phyloP scores from a whole-genome alignment of 2,797 vertebrate species.

The Hippopotamyrus pictus region DNA sequence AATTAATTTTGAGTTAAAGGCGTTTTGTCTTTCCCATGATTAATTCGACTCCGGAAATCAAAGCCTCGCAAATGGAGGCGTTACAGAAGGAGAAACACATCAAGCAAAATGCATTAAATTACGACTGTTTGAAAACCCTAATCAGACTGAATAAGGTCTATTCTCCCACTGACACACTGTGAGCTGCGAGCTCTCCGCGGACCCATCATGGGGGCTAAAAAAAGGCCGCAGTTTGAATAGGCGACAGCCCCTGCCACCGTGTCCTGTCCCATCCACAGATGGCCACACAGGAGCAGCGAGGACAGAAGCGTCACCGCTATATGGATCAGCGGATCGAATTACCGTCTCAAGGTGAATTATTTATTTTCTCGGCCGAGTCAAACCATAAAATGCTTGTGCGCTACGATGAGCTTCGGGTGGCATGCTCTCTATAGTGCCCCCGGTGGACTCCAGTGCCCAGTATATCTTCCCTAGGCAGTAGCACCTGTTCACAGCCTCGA shows the following conservation, averaged over 20 bases:
- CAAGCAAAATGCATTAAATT: slow-evolving; percentile 8
- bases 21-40: slow-evolving; percentile 32
- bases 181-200: background rate
- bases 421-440: background rate
- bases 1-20: slow-evolving; percentile 28
- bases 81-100: background rate
- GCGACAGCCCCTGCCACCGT: background rate
- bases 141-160: slow-evolving; percentile 7
- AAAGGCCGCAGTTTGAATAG: background rate
- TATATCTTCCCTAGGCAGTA: background rate
- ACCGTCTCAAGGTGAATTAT: background rate
- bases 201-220: background rate
- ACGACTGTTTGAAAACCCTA: slow-evolving; percentile 15
- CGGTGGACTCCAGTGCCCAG: background rate
- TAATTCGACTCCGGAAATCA: slow-evolving; percentile 25
- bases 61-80: slow-evolving; percentile 3
- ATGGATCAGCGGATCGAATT: background rate
- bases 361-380: background rate
- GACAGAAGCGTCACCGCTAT: too few relatives aligned
- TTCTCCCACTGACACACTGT: slow-evolving; percentile 7
- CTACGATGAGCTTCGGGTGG: background rate
- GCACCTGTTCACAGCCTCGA: background rate
- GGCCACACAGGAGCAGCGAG: background rate
- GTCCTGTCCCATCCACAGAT: background rate
- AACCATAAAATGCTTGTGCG: background rate